phyloP scores from a whole-genome alignment of 2,113 vertebrate species.

The Salvator merianae region DNA sequence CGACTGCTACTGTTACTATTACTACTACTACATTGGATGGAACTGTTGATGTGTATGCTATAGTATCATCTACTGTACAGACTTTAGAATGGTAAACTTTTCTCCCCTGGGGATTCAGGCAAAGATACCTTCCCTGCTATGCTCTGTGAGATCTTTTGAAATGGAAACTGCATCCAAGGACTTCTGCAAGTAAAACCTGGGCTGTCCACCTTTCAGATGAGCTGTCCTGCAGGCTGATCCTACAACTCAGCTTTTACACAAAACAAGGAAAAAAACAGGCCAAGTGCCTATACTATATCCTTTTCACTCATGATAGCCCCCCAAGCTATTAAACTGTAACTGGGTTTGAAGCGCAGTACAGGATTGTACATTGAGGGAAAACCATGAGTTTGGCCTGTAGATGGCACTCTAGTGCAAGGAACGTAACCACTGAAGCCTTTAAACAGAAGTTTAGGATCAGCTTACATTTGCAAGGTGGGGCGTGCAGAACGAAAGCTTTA shows the following conservation, averaged over 20 bases:
- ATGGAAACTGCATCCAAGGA: no score
- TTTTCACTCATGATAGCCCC: neutral
- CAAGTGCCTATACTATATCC: neutral
- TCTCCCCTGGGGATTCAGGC: no score
- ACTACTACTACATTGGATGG: no score
- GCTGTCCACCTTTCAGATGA: neutral
- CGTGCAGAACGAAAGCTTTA: constrained; percentile 1
- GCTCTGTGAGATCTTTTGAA: no score
- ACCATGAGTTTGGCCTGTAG: constrained; percentile 61
- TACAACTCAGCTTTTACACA: neutral
- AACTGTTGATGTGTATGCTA: no score
- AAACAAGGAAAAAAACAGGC: neutral
- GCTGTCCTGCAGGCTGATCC: neutral
- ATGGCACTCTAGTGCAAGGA: constrained; percentile 66
- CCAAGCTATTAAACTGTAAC: neutral
- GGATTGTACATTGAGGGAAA: neutral
- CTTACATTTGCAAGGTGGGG: constrained; percentile 30
- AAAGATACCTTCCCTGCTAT: no score
- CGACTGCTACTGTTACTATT: no score
- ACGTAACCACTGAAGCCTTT: constrained; percentile 23
- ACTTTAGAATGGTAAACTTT: no score
- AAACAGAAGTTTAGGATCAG: constrained; percentile 6
- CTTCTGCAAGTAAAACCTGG: neutral
- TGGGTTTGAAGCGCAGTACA: neutral
- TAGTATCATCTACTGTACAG: no score